Evolutionary conservation across 2,797 vertebrate genomes (phyloP).

Genomic region (Chloroceryle inda): DNA sequence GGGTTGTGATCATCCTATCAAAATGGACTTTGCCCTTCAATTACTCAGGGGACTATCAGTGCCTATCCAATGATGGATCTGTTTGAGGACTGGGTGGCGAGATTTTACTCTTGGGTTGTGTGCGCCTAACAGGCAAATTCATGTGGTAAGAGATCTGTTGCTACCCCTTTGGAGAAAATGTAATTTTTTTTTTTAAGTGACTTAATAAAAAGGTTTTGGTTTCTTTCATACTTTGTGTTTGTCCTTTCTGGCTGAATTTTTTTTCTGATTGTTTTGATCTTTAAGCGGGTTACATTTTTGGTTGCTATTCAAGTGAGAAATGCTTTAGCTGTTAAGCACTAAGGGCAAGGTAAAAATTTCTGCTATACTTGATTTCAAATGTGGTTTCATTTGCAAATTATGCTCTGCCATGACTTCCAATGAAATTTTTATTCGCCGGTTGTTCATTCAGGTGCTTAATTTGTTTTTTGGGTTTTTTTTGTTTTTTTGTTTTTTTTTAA

Average conservation of each 20-base stretch:
- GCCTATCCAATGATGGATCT: constrained; percentile 34
- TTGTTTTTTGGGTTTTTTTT: too few species aligned
- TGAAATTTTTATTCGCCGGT: not conserved
- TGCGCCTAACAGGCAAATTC: constrained; percentile 40
- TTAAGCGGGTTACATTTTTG: constrained; percentile 45
- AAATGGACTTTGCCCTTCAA: constrained; percentile 77
- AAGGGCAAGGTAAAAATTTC: constrained; percentile 47
- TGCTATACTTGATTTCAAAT: constrained; percentile 50
- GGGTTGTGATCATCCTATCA: constrained; percentile 72
- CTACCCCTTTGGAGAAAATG: constrained; percentile 60
- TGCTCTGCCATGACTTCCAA: constrained; percentile 31
- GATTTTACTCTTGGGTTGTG: not conserved
- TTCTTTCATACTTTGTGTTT: constrained; percentile 78
- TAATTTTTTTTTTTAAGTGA: constrained; percentile 62
- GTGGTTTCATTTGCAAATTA: constrained; percentile 45
- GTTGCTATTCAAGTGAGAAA: constrained; percentile 49
- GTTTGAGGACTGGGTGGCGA: constrained; percentile 48
- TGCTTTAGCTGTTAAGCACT: constrained; percentile 57
- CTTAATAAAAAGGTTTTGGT: constrained; percentile 81
- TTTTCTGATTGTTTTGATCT: constrained; percentile 1
- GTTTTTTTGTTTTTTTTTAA: not conserved
- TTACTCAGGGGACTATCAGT: constrained; percentile 63
- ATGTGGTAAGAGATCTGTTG: constrained; percentile 56
- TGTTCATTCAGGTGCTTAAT: constrained; percentile 46
- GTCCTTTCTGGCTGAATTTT: constrained; percentile 66